Percentiles rank a stretch among this genome's conserved stretches.
These are phyloP conservation scores for Megaleporinus macrocephalus DNA, from an alignment of 2,113 vertebrate genomes.

Conservation along the genomic window DNA sequence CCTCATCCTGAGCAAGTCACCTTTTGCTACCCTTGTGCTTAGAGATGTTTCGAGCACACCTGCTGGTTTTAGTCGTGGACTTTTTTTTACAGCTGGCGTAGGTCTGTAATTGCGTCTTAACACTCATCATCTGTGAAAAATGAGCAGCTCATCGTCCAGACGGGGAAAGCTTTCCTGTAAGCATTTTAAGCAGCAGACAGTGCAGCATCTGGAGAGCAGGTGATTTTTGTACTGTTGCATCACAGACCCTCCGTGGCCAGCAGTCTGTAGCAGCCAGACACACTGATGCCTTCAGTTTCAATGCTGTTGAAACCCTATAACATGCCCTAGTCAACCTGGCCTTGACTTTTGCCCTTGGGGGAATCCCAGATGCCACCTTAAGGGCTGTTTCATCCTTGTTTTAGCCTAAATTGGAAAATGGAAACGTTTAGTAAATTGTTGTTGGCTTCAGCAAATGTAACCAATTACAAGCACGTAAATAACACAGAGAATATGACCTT, in stretches of 20 bases:
- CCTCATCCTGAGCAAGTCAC: neutral
- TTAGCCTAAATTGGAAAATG: no score
- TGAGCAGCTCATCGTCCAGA: constrained; percentile 26
- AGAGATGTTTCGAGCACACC: constrained; percentile 20
- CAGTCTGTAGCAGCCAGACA: neutral
- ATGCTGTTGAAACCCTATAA: no score
- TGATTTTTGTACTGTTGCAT: constrained; percentile 75
- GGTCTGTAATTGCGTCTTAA: constrained; percentile 3
- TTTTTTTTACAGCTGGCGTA: constrained; percentile 11
- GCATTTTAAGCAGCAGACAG: constrained; percentile 66
- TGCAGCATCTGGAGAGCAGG: constrained; percentile 61
- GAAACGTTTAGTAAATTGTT: no score
- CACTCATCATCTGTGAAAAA: constrained; percentile 50
- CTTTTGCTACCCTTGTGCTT: neutral
- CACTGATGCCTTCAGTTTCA: no score
- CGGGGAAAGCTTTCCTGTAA: constrained; percentile 36
- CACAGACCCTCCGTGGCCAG: constrained; percentile 55
- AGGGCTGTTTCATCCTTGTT: no score
- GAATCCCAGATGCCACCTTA: no score
- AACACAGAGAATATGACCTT: no score
- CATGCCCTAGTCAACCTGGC: no score
- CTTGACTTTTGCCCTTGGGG: no score
- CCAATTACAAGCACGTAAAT: no score
- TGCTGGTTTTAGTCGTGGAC: constrained; percentile 5
- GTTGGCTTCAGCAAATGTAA: no score